Evolutionary conservation across 2,113 vertebrate genomes (phyloP).

Genomic region (Cisticola juncidis): DNA sequence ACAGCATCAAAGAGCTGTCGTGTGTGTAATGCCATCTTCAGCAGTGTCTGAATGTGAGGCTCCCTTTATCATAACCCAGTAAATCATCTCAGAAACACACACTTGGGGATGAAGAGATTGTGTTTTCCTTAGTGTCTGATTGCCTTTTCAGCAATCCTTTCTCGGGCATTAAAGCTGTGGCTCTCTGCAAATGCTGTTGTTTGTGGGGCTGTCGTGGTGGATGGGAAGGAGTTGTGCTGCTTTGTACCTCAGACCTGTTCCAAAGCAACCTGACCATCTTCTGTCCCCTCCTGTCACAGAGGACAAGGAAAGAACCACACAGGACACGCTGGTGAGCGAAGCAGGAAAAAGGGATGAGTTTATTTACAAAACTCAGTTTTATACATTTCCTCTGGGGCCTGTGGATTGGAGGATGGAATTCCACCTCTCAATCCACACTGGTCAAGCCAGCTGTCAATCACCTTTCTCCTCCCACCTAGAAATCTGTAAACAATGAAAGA

Average conservation of each 20-base stretch:
- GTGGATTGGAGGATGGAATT: too few species aligned
- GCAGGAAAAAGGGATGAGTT: too few species aligned
- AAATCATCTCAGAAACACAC: background rate
- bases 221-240: background rate
- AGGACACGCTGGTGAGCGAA: too few species aligned
- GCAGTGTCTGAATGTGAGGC: background rate
- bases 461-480: too few species aligned
- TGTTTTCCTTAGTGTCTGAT: background rate
- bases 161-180: fast-evolving
- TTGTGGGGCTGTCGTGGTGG: background rate
- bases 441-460: too few species aligned
- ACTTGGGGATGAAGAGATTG: background rate
- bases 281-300: too few species aligned
- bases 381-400: too few species aligned
- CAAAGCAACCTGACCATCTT: background rate
- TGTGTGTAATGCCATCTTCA: constrained; percentile 6
- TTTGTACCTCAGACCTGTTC: background rate
- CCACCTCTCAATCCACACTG: too few species aligned
- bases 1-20: background rate
- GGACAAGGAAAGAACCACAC: too few species aligned
- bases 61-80: background rate
- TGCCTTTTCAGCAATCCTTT: background rate
- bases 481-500: too few species aligned
- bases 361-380: too few species aligned
- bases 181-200: background rate